Conservation (phyloP, 1,140 invertebrate species). For the Notospermus geniculatus region DNA sequence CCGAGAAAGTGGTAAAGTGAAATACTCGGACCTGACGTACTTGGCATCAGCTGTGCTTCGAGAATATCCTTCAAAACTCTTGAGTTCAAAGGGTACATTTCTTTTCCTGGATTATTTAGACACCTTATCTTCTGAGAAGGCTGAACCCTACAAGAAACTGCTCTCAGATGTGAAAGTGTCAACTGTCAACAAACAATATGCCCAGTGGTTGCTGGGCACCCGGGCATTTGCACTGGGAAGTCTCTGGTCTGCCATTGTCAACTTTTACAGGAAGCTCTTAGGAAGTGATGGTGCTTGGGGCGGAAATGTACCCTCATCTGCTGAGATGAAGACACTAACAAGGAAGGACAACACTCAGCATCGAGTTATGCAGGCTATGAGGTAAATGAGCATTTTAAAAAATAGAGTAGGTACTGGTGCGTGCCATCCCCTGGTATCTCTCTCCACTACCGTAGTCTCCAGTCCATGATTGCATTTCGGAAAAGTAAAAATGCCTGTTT, state of each 20-base stretch:
- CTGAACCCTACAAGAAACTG: constrained; percentile 43
- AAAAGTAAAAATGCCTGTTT: background rate
- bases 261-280: constrained; percentile 48
- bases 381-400: constrained; percentile 19
- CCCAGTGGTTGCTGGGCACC: constrained; percentile 50
- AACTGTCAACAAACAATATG: constrained; percentile 50
- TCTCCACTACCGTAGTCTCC: constrained; percentile 2
- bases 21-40: constrained; percentile 36
- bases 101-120: constrained; percentile 53
- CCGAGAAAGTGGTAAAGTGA: constrained; percentile 37
- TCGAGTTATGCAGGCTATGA: constrained; percentile 41
- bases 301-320: constrained; percentile 17
- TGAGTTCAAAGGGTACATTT: constrained; percentile 41
- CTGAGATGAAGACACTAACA: constrained; percentile 5
- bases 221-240: constrained; percentile 50
- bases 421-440: too few species aligned
- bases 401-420: too few species aligned
- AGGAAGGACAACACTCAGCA: constrained; percentile 28
- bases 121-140: constrained; percentile 45
- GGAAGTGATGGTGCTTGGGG: constrained; percentile 16
- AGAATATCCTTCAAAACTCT: constrained; percentile 49
- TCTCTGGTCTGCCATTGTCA: constrained; percentile 48
- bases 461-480: background rate
- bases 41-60: constrained; percentile 47
- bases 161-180: constrained; percentile 52